Evolutionary conservation across 2,888 invertebrate species (phyloP).

Genomic region (Tridacna gigas): DNA sequence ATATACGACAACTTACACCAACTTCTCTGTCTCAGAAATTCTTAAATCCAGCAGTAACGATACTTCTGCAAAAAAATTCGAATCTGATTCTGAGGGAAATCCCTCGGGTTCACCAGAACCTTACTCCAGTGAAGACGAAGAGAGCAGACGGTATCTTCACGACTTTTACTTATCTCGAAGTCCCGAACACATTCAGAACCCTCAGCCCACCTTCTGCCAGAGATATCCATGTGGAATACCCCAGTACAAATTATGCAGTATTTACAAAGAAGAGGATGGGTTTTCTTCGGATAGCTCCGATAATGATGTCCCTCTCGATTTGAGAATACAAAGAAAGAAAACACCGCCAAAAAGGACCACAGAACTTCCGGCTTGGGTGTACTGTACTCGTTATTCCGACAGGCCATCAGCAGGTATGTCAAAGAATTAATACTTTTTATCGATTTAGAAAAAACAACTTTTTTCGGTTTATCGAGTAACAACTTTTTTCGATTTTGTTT

Average conservation of each 20-base stretch:
- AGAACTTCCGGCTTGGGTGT: conserved; percentile 95
- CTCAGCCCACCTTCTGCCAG: background rate
- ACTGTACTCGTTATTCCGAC: conserved; percentile 95
- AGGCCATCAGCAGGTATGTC: conserved; percentile 87
- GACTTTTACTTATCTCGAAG: conserved; percentile 7
- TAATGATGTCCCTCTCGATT: conserved; percentile 50
- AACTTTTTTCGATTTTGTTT: too few species aligned
- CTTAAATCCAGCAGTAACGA: conserved; percentile 77
- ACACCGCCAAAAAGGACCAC: conserved; percentile 46
- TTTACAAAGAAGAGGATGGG: conserved; percentile 33
- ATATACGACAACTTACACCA: conserved; percentile 56
- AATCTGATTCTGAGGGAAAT: conserved; percentile 47
- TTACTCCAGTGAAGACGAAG: conserved; percentile 43
- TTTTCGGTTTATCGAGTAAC: too few species aligned
- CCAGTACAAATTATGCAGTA: background rate
- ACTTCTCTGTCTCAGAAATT: conserved; percentile 80
- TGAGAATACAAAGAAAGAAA: conserved; percentile 44
- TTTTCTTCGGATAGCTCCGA: conserved; percentile 37
- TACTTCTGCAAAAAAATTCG: conserved; percentile 8
- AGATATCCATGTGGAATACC: background rate
- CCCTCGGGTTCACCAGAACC: conserved; percentile 32
- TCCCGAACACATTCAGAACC: conserved; percentile 7
- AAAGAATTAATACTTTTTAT: conserved; percentile 26
- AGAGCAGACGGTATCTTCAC: background rate
- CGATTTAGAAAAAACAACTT: too few species aligned